Evolutionary conservation across 1,140 invertebrate genomes (phyloP), one percentile per base, ranked within the genome.

Genomic region (Drosophila kohkoa): DNA sequence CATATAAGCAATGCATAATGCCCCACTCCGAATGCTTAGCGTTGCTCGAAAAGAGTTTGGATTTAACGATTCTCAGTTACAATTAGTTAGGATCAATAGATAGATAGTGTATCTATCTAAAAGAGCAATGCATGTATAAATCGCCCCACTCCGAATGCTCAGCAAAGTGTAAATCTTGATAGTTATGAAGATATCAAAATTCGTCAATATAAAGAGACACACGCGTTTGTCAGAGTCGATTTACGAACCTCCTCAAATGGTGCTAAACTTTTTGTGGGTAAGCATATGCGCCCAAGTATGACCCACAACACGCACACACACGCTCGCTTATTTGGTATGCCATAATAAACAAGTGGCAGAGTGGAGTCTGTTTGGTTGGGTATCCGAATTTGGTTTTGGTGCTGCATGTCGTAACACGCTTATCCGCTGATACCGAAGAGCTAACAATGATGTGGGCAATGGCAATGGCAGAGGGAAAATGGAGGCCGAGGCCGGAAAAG

Each of bases 401-500:
- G 59, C 10, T 43, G 13, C 45, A 49, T 38, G 72, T 49, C 52
- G 43, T 58, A 64, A 65, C 67, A 52, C 68, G 68, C 60, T 76
- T 72, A 72, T 66, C 28, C 68, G 52, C 20, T 57, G 51, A 58
- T 64, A 71, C 43, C 59, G 25, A 32, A 64, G 11, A 28, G 45
- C 48, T 65, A 65, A 71, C 46, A 75, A 59, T 51, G 28, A 6
- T 11, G 30, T 3, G 30, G 20, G 41, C 20, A 25, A 25, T 25
- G 20, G 20, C 20, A 25, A 25, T 25, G 20, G 20, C 20, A 25
- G 20, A 30, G 3, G 62, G 73, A 73, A 75, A 25, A 25, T 25
- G 20, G 79, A 74, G 32, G 58, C 38, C 59, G 41, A 38, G 57
- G 57, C 68, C 41, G 59, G 52, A 57, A 81, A 74, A 81, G 78